Conservation (phyloP, 2,113 vertebrate genomes). For the Ahaetulla prasina region DNA sequence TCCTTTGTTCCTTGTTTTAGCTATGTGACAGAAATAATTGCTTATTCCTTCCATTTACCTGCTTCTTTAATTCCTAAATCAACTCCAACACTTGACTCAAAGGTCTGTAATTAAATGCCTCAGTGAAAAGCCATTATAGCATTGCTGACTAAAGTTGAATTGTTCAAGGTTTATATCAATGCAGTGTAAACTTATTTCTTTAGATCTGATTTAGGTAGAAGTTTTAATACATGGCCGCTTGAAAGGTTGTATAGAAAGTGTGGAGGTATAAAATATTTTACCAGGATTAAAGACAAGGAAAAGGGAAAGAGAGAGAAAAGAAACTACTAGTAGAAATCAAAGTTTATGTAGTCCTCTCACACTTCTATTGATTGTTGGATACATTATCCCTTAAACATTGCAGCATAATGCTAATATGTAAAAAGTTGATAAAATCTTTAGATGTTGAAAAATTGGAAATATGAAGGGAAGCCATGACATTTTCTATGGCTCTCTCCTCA, state of each 20-base stretch:
- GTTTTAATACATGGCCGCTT: background rate
- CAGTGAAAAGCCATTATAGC: background rate
- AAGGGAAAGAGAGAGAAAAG: background rate
- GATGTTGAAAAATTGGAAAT: background rate
- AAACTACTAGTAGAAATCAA: background rate
- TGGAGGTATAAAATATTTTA: background rate
- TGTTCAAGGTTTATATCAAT: background rate
- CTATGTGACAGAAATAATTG: background rate
- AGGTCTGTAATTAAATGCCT: background rate
- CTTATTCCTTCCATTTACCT: background rate
- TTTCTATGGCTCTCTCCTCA: background rate
- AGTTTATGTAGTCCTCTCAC: background rate
- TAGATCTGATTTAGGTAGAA: background rate
- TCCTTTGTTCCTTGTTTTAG: background rate
- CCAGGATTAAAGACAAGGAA: background rate
- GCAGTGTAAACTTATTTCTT: background rate
- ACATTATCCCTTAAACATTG: background rate
- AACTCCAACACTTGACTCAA: background rate
- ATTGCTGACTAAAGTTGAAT: background rate
- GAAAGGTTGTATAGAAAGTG: background rate
- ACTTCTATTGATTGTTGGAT: background rate
- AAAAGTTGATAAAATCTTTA: background rate
- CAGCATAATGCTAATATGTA: background rate
- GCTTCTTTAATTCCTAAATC: background rate
- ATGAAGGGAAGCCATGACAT: background rate